Base-by-base conservation (phyloP, 2,113 vertebrate genomes). In the Rhizomys pruinosus region DNA sequence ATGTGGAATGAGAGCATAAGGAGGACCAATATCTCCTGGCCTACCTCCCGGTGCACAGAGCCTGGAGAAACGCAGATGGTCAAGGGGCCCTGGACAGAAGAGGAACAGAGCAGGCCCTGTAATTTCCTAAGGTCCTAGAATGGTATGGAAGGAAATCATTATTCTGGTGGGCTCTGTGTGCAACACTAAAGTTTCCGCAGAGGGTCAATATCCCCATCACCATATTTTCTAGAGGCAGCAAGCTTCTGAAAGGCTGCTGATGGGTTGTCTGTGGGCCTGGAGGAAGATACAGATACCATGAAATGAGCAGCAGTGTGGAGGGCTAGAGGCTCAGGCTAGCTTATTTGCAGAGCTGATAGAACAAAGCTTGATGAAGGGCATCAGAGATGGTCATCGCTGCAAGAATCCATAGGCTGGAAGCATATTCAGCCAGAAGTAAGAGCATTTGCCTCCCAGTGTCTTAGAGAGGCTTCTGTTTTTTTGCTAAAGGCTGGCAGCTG, bases 101-200 rank as follows among this genome's bases (percentile, higher is more conserved):
- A 59, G 13, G 22, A 59, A 44, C 8, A 17, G 59, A 66, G 52
- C 2, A 23, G 59, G 15, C 9, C 7, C 0, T 10, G 7, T 4
- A 32, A 42, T 55, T 69, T 19, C 61, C 44, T 68, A 44, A 0
- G 29, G 32, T 1, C 64, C 68, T 47, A 82, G 63, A 66, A 68
- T 39, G 42, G 19, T 52, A 23, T 2, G 1, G n/a, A 29, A 42
- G 3, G 17, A 59, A 44, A 12, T 6, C 6, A 0, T 19, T 25
- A 34, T 57, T 29, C 23, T 79, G 68, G 37, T 17, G n/a, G 23
- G 8, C 44, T 68, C 42, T 3, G 25, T 2, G 37, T 61, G 52
- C 15, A 68, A 37, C n/a, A 59, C 23, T 47, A 25, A 77, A 68
- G 42, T 34, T 78, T 64, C 37, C 7, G 47, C n/a, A 76, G 20